phyloP scores from a whole-genome alignment of 2,888 invertebrate species.

The Tholera decimalis region DNA sequence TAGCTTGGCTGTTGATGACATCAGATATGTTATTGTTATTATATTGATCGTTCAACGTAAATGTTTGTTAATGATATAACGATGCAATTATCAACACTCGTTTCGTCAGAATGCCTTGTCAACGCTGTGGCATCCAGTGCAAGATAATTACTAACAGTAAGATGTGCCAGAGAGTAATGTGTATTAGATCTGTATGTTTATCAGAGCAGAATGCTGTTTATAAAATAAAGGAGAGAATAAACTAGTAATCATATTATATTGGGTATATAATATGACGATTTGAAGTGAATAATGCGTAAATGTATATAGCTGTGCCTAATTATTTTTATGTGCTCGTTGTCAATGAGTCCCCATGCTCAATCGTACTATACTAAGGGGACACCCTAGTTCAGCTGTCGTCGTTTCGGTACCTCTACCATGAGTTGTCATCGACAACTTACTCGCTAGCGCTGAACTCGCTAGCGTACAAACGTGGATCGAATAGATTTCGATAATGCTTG shows the following conservation, averaged over 20 bases:
- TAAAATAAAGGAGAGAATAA: conserved; percentile 40
- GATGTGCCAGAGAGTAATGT: conserved; percentile 46
- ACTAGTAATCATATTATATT: conserved; percentile 13
- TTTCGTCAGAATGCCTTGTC: conserved; percentile 68
- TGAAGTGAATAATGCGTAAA: conserved; percentile 20
- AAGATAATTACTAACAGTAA: conserved; percentile 57
- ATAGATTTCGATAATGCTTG: too few relatives aligned
- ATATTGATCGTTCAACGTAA: conserved; percentile 69
- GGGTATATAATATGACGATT: conserved; percentile 19
- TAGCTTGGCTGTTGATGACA: conserved; percentile 65
- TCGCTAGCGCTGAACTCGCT: too few relatives aligned
- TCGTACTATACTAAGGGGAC: conserved; percentile 17
- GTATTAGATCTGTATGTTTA: conserved; percentile 47
- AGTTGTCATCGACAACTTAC: too few relatives aligned
- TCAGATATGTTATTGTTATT: conserved; percentile 76
- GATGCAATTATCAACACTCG: conserved; percentile 68
- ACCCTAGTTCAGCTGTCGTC: conserved; percentile 48
- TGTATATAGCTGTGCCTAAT: conserved; percentile 37
- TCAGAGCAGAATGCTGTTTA: conserved; percentile 42
- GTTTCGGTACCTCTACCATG: too few relatives aligned
- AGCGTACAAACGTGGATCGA: too few relatives aligned
- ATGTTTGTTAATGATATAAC: conserved; percentile 75
- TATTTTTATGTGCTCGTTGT: conserved; percentile 30
- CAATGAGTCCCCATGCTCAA: conserved; percentile 40
- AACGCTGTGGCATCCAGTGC: conserved; percentile 63